Base-by-base conservation (phyloP, 1,140 invertebrate species). In the Probaryconus sp. region DNA sequence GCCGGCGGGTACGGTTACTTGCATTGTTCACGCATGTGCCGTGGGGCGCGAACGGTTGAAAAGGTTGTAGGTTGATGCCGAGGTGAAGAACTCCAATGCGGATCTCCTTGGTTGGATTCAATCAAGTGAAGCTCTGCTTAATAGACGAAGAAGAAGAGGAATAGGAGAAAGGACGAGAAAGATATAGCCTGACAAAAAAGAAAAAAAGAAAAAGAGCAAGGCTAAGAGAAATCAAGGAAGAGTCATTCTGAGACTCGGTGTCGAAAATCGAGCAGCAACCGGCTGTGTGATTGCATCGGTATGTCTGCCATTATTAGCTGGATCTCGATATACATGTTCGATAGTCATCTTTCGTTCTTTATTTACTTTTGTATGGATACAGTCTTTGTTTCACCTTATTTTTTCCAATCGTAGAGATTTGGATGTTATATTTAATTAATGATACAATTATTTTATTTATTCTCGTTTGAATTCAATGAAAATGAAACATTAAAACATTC, bases 21-120 rank as follows among this genome's bases (percentile, higher is more conserved):
- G 47, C 26, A 56, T 73, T 64, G 63, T 53, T 56, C 47, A 53
- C 48, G 43, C 71, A n/a, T n/a, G n/a, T n/a, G n/a, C n/a, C n/a
- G n/a, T n/a, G n/a, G n/a, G n/a, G n/a, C n/a, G n/a, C n/a, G n/a
- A n/a, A n/a, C n/a, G n/a, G n/a, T n/a, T n/a, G n/a, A n/a, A n/a
- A n/a, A n/a, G n/a, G n/a, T n/a, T n/a, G n/a, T n/a, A n/a, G n/a
- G n/a, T n/a, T n/a, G n/a, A n/a, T n/a, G n/a, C n/a, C n/a, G n/a
- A 58, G 35, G 53, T 63, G 28, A 55, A 64, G 53, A 28, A 20
- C 11, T 35, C 14, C 14, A 7, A 33, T n/a, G n/a, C n/a, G n/a
- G n/a, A n/a, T n/a, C n/a, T n/a, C n/a, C n/a, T n/a, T n/a, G n/a
- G n/a, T n/a, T n/a, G n/a, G n/a, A n/a, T n/a, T n/a, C n/a, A n/a